A percentile compares a stretch with the other conserved stretches of the same genome.
These are phyloP conservation scores for Ptilodon capucinus DNA, from an alignment of 2,888 invertebrate genomes.

Conservation along the genomic window DNA sequence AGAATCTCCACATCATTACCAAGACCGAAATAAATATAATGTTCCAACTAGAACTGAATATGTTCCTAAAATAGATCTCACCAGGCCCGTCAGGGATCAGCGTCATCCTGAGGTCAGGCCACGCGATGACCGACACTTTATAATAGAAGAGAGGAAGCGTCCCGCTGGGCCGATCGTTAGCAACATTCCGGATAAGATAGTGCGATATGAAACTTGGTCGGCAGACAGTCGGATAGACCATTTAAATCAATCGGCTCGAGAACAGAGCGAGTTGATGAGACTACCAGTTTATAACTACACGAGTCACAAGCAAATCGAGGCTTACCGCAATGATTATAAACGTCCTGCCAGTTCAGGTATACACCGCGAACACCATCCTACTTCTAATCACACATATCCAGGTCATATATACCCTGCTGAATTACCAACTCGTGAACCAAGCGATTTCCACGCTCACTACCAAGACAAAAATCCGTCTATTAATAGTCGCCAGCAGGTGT, in stretches of 20 bases:
- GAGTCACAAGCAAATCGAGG: conserved; percentile 71
- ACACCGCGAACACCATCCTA: conserved; percentile 60
- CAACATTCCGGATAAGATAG: conserved; percentile 78
- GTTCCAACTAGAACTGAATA: conserved; percentile 57
- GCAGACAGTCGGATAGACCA: conserved; percentile 72
- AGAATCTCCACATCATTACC: conserved; percentile 66
- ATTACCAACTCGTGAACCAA: conserved; percentile 51
- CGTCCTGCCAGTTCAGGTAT: conserved; percentile 45
- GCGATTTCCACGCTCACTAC: conserved; percentile 61
- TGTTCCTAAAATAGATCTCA: conserved; percentile 77
- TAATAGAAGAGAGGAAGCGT: conserved; percentile 74
- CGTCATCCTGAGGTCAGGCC: conserved; percentile 59
- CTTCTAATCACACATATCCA: conserved; percentile 56
- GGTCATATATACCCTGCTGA: conserved; percentile 54
- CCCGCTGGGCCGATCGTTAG: conserved; percentile 63
- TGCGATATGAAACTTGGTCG: conserved; percentile 74
- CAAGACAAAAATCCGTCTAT: conserved; percentile 57
- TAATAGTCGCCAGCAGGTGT: conserved; percentile 64
- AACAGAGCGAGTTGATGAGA: conserved; percentile 71
- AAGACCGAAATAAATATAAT: conserved; percentile 61
- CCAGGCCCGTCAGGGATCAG: conserved; percentile 59
- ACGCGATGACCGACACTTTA: conserved; percentile 68
- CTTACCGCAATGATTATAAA: conserved; percentile 71
- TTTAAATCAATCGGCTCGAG: conserved; percentile 60
- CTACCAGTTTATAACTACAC: conserved; percentile 73